Percentiles rank a stretch among this genome's conserved stretches.
These are phyloP conservation scores for Pseudomyrmex concolor DNA, from an alignment of 1,140 invertebrate species.

Conservation along the genomic window DNA sequence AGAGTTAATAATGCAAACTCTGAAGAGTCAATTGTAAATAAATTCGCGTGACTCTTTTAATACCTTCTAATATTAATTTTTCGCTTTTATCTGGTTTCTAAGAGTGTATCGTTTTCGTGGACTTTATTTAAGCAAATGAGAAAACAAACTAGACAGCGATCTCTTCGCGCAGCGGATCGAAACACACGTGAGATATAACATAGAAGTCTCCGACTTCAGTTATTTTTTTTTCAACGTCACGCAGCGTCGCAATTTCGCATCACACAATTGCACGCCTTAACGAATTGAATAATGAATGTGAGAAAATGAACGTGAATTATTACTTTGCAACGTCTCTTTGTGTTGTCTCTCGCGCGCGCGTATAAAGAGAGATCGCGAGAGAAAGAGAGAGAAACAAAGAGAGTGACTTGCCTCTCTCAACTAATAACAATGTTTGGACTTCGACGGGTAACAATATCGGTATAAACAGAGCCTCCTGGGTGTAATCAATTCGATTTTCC, in stretches of 20 bases:
- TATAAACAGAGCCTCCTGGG: conserved; percentile 43
- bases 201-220: conserved; percentile 1
- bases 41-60: too few relatives aligned
- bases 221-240: background rate
- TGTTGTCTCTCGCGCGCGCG: background rate
- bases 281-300: conserved; percentile 3
- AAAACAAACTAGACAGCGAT: too few relatives aligned
- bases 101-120: too few relatives aligned
- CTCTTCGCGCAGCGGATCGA: too few relatives aligned
- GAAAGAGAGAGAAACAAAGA: background rate
- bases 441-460: conserved; percentile 47
- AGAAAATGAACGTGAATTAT: too few relatives aligned
- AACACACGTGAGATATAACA: background rate
- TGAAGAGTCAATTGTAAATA: too few relatives aligned
- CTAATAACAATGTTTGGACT: conserved; percentile 51
- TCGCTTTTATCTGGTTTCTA: too few relatives aligned
- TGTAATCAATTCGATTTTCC: conserved; percentile 60
- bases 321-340: background rate
- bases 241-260: background rate
- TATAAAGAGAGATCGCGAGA: background rate
- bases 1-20: too few relatives aligned
- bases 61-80: too few relatives aligned
- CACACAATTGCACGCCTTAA: background rate
- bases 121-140: too few relatives aligned
- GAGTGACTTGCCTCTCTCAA: conserved; percentile 6